These are phyloP conservation scores for Megaustenia siamemsis DNA, from an alignment of 2,888 invertebrate species.

Conservation along the genomic window DNA sequence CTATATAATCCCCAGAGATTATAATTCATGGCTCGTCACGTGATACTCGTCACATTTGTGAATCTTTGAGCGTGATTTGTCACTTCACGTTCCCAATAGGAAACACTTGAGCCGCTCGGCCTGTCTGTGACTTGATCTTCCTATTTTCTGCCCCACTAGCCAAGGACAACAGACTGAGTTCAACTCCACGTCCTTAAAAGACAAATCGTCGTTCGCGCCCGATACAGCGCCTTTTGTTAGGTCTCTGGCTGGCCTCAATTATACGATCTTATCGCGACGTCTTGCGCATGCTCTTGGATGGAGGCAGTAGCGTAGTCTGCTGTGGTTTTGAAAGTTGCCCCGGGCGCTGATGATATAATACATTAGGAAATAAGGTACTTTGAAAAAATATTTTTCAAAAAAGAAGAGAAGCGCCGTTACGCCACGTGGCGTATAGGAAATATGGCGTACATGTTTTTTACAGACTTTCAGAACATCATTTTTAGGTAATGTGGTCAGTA, in stretches of 20 bases:
- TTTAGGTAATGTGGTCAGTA: too few species aligned
- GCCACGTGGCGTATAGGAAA: too few species aligned
- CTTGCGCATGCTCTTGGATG: background rate
- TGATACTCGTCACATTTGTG: background rate
- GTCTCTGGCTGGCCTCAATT: background rate
- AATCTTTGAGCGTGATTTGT: background rate
- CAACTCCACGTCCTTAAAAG: background rate
- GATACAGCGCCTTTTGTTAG: background rate
- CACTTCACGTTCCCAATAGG: background rate
- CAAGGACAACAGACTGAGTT: background rate
- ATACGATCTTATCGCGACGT: background rate
- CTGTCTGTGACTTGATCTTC: background rate
- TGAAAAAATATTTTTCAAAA: too few species aligned
- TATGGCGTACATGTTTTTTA: too few species aligned
- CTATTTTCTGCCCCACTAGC: background rate
- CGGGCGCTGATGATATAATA: too few species aligned
- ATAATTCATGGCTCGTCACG: background rate
- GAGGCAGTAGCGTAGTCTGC: too few species aligned
- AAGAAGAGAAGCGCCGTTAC: too few species aligned
- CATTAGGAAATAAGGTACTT: too few species aligned
- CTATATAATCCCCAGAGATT: background rate
- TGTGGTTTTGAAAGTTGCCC: too few species aligned
- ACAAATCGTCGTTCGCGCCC: background rate
- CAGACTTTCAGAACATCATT: too few species aligned
- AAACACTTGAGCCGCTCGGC: background rate